A percentile compares a stretch with the other conserved stretches of the same genome.
Evolutionary conservation across 1,140 invertebrate genomes (phyloP).

Genomic region (Sminthurides bifidus): DNA sequence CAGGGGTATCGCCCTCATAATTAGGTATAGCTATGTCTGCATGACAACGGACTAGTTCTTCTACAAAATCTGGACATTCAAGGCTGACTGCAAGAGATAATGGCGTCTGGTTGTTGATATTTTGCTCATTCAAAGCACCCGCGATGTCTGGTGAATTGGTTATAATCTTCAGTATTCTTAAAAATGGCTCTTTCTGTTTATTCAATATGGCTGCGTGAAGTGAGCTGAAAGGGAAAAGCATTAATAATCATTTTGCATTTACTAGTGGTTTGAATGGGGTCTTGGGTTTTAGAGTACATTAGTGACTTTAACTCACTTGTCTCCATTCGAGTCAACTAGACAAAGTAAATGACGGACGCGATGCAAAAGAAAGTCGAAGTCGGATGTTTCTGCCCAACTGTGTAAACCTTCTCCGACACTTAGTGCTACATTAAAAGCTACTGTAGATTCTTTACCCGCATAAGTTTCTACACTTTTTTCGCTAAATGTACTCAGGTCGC

Average conservation of each 20-base stretch:
- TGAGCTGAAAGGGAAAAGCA: slow-evolving; percentile 14
- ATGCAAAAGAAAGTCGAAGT: slow-evolving; percentile 22
- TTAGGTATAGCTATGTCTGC: slow-evolving; percentile 22
- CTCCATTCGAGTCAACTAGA: slow-evolving; percentile 26
- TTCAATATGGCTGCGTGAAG: slow-evolving; percentile 26
- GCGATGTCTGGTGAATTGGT: slow-evolving; percentile 17
- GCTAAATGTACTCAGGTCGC: slow-evolving; percentile 3
- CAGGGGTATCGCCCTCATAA: slow-evolving; percentile 21
- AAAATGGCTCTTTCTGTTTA: slow-evolving; percentile 24
- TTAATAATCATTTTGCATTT: background rate
- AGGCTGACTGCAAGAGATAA: slow-evolving; percentile 16
- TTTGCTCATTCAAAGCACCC: slow-evolving; percentile 20
- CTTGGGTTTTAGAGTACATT: background rate
- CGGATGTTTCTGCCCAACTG: slow-evolving; percentile 29
- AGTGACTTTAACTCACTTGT: slow-evolving; percentile 18
- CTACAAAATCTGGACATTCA: slow-evolving; percentile 17
- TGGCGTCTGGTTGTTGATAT: slow-evolving; percentile 19
- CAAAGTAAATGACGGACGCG: slow-evolving; percentile 27
- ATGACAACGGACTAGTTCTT: slow-evolving; percentile 16
- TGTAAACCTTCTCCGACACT: slow-evolving; percentile 26
- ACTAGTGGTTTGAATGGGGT: background rate
- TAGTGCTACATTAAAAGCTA: slow-evolving; percentile 24
- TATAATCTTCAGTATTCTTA: slow-evolving; percentile 22
- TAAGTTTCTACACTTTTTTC: slow-evolving; percentile 1
- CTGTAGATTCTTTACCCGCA: background rate